Evolutionary conservation across 2,113 vertebrate species (phyloP).

Genomic region (Falcunculus frontatus): DNA sequence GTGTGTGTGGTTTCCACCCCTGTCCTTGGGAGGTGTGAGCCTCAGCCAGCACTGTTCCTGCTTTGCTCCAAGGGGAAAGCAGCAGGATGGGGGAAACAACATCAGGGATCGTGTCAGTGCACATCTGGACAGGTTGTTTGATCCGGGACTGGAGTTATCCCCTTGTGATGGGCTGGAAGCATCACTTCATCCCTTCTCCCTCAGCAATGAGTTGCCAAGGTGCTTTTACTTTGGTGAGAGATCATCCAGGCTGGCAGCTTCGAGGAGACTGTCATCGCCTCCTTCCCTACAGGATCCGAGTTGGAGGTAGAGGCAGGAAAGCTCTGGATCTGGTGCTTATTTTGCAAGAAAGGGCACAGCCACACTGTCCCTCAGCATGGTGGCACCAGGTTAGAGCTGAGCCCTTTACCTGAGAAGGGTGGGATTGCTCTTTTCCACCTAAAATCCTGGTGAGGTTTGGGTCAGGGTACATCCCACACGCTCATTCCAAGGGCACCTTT

Average conservation of each 20-base stretch:
- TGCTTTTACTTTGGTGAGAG: neutral
- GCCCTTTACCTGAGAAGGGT: neutral
- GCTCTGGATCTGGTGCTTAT: neutral
- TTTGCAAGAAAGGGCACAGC: neutral
- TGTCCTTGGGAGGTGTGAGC: neutral
- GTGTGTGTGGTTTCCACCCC: neutral
- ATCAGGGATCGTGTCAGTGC: fast-evolving
- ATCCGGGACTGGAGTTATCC: neutral
- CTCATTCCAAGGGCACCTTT: neutral
- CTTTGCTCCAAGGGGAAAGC: neutral
- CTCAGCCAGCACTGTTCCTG: neutral
- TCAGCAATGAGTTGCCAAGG: neutral
- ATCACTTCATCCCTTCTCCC: neutral
- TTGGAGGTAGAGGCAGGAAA: neutral
- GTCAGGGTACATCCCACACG: neutral
- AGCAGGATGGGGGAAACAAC: neutral
- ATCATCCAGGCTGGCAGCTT: neutral
- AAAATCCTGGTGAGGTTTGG: neutral
- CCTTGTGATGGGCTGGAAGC: neutral
- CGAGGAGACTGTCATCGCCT: neutral
- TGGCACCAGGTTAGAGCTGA: neutral
- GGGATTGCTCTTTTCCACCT: neutral
- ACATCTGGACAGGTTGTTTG: neutral
- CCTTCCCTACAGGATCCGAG: neutral
- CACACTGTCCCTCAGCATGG: fast-evolving